A percentile compares a stretch with the other conserved stretches of the same genome.
These are phyloP conservation scores for Pycnonotus jocosus DNA, from an alignment of 2,113 vertebrate species.

Conservation along the genomic window DNA sequence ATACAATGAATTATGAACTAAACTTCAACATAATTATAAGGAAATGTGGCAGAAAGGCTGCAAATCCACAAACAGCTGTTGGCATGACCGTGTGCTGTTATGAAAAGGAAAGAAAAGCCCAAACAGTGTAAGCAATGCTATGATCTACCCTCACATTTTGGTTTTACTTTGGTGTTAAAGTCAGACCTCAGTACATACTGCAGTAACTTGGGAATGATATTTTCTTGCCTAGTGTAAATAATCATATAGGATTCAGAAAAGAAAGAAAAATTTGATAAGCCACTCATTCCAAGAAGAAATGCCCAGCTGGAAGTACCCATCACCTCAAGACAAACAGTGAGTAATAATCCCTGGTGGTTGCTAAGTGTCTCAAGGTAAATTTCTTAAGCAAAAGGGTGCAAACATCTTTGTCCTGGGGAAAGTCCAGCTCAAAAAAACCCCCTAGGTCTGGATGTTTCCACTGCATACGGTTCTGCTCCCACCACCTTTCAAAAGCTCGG, in stretches of 20 bases:
- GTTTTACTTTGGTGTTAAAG: not conserved
- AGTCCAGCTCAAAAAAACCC: not conserved
- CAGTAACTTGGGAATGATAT: not conserved
- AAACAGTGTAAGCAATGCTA: not conserved
- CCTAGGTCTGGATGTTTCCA: not conserved
- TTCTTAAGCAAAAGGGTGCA: not conserved
- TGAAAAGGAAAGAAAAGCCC: not conserved
- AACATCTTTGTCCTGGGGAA: not conserved
- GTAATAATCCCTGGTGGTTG: not conserved
- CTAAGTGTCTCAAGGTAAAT: not conserved
- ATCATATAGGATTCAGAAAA: not conserved
- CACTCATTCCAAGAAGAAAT: not conserved
- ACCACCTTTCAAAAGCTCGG: rapidly evolving
- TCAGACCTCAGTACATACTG: not conserved
- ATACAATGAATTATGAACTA: not conserved
- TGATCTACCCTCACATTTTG: not conserved
- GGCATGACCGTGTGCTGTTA: not conserved
- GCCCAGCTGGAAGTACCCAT: not conserved
- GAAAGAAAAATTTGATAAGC: not conserved
- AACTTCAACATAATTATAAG: not conserved
- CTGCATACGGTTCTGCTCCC: rapidly evolving
- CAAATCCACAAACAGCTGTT: not conserved
- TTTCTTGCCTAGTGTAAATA: not conserved
- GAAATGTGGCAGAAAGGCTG: not conserved
- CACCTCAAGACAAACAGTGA: not conserved